These are phyloP conservation scores for Hymenopus coronatus DNA, from an alignment of 2,888 invertebrate species.

Conservation along the genomic window DNA sequence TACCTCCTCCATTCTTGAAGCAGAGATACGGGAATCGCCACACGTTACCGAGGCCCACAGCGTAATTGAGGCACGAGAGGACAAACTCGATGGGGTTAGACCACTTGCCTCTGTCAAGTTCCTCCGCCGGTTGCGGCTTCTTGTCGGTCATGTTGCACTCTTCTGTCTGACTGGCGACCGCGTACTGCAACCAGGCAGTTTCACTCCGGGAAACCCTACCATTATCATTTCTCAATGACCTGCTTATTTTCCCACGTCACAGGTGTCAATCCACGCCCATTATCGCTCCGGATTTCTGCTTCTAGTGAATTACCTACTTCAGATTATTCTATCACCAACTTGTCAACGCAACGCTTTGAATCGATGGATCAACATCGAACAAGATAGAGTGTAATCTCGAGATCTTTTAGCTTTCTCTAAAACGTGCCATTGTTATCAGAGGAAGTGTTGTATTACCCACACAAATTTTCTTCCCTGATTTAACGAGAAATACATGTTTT, in stretches of 20 bases:
- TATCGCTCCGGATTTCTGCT: too few species aligned
- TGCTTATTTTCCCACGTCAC: not conserved
- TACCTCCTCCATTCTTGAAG: slow-evolving; percentile 45
- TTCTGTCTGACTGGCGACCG: not conserved
- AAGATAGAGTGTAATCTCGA: too few species aligned
- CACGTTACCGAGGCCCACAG: slow-evolving; percentile 53
- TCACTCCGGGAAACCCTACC: not conserved
- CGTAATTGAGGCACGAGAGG: slow-evolving; percentile 52
- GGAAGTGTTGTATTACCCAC: too few species aligned
- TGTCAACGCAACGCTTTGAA: too few species aligned
- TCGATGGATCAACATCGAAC: too few species aligned
- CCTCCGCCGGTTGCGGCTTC: not conserved
- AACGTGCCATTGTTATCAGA: too few species aligned
- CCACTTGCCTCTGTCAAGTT: slow-evolving; percentile 54
- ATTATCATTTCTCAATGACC: not conserved
- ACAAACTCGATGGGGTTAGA: slow-evolving; percentile 53
- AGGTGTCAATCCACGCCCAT: too few species aligned
- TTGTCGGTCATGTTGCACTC: not conserved
- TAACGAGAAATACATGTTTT: too few species aligned
- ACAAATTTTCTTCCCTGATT: too few species aligned
- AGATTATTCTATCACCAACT: too few species aligned
- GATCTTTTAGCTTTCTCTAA: too few species aligned
- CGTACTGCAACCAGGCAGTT: not conserved
- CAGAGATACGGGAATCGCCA: slow-evolving; percentile 56
- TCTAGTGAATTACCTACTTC: too few species aligned